phyloP scores from a whole-genome alignment of 1,140 invertebrate genomes.

The Microplitis mediator region DNA sequence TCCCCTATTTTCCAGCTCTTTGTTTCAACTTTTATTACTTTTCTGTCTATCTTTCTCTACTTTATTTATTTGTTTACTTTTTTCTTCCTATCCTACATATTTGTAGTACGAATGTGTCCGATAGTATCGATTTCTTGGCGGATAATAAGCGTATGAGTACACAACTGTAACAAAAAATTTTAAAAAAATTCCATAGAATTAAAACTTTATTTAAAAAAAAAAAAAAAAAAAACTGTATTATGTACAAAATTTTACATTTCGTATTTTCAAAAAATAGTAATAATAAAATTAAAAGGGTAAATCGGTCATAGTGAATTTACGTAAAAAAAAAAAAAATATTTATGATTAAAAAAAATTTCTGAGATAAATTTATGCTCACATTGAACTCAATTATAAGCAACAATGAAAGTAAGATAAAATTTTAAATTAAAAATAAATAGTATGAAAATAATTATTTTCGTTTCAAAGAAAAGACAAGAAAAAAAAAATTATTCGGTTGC shows the following conservation, averaged over 20 bases:
- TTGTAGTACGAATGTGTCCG: neutral
- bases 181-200: too few relatives aligned
- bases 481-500: neutral
- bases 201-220: too few relatives aligned
- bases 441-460: neutral
- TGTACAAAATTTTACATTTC: too few relatives aligned
- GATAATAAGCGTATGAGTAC: slow-evolving; percentile 4
- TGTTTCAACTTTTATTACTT: neutral
- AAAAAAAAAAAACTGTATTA: too few relatives aligned
- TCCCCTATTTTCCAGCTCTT: neutral
- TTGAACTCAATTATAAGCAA: too few relatives aligned
- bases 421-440: neutral
- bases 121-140: slow-evolving; percentile 1
- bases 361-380: too few relatives aligned
- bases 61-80: neutral
- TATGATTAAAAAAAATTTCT: neutral
- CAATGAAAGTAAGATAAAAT: too few relatives aligned
- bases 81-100: neutral
- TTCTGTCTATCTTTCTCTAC: neutral
- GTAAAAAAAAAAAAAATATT: neutral
- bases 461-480: neutral
- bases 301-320: too few relatives aligned
- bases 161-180: neutral
- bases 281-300: too few relatives aligned
- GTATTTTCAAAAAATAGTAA: too few relatives aligned